Percentiles rank a stretch among this genome's conserved stretches.
These are phyloP conservation scores for Indri indri DNA, from an alignment of 2,113 vertebrate species.

Conservation along the genomic window DNA sequence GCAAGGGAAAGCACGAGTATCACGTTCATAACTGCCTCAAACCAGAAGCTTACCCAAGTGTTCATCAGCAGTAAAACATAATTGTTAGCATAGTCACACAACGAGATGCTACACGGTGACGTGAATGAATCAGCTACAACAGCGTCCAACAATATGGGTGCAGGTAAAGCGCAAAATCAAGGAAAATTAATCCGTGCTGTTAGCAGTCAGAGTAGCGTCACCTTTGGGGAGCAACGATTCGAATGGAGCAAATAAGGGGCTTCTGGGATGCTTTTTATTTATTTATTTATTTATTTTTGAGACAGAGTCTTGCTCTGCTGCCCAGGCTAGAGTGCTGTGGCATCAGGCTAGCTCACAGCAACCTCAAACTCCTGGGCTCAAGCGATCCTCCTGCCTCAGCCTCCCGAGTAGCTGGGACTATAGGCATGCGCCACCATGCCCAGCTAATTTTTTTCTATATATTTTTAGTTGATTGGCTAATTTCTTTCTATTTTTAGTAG, in stretches of 20 bases:
- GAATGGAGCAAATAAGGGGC: neutral
- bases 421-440: too few species aligned
- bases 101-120: neutral
- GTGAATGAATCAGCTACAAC: neutral
- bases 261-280: neutral
- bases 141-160: too few species aligned
- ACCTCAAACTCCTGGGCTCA: too few species aligned
- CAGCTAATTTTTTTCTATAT: too few species aligned
- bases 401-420: too few species aligned
- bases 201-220: neutral
- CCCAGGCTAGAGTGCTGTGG: too few species aligned
- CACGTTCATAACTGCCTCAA: neutral
- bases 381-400: too few species aligned
- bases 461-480: too few species aligned
- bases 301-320: too few species aligned
- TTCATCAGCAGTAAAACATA: neutral
- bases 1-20: neutral
- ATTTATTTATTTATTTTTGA: too few species aligned
- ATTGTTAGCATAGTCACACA: neutral
- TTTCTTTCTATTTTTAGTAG: too few species aligned
- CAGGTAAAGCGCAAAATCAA: fast-evolving
- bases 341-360: too few species aligned
- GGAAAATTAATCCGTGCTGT: fast-evolving
- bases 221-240: neutral
- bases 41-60: neutral